Evolutionary conservation across 2,888 invertebrate genomes (phyloP).

Genomic region (Platerodrilus igneus): DNA sequence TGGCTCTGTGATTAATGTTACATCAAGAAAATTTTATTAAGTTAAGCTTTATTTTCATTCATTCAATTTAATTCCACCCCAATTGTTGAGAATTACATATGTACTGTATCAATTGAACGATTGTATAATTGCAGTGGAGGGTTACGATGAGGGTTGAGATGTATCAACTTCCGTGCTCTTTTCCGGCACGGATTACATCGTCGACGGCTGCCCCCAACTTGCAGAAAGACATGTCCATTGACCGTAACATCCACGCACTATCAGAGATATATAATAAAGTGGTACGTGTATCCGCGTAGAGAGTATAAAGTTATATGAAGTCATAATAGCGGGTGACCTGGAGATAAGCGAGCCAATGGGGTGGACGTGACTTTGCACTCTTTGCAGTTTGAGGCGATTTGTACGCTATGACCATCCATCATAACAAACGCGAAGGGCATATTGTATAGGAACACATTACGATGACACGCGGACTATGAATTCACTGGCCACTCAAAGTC

Average conservation of each 20-base stretch:
- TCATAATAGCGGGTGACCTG: conserved; percentile 27
- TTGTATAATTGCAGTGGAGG: conserved; percentile 22
- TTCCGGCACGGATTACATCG: conserved; percentile 20
- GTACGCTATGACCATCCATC: conserved; percentile 21
- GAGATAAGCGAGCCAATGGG: conserved; percentile 39
- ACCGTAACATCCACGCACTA: conserved; percentile 25
- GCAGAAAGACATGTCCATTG: conserved; percentile 20
- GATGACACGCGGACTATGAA: conserved; percentile 20
- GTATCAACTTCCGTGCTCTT: conserved; percentile 19
- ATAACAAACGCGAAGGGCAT: conserved; percentile 21
- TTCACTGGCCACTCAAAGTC: conserved; percentile 24
- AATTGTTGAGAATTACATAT: conserved; percentile 21
- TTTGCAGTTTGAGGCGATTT: conserved; percentile 22
- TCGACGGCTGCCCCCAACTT: conserved; percentile 13
- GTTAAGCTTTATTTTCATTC: conserved; percentile 10
- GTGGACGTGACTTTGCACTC: conserved; percentile 43
- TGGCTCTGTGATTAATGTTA: no score
- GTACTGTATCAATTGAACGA: conserved; percentile 21
- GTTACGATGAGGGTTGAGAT: conserved; percentile 11
- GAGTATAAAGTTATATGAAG: conserved; percentile 27
- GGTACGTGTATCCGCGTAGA: conserved; percentile 18
- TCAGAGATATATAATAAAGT: conserved; percentile 24
- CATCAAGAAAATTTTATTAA: no score
- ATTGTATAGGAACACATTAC: conserved; percentile 22
- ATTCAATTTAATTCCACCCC: conserved; percentile 12